These are phyloP conservation scores for Falcunculus frontatus DNA, from an alignment of 2,113 vertebrate genomes.

Conservation along the genomic window DNA sequence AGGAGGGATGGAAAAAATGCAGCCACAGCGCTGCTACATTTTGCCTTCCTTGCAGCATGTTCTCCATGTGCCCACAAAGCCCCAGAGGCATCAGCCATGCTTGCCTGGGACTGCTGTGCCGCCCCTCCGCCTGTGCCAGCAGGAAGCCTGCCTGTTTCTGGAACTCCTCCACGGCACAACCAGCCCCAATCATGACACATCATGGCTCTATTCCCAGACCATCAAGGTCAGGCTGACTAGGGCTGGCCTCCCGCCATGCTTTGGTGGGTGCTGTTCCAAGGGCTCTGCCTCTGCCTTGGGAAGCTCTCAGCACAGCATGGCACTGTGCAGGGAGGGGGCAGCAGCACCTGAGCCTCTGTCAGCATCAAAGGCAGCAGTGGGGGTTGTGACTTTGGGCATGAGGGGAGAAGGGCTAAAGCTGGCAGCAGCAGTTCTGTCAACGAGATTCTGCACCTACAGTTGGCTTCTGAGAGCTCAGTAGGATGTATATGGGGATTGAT, in stretches of 20 bases:
- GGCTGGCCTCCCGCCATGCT: constrained; percentile 7
- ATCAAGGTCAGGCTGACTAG: constrained; percentile 52
- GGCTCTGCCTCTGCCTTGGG: not conserved
- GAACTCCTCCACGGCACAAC: not conserved
- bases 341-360: not conserved
- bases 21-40: not conserved
- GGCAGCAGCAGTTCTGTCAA: not conserved
- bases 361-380: not conserved
- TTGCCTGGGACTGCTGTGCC: not conserved
- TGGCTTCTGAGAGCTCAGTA: not conserved
- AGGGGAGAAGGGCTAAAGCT: not conserved
- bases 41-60: not conserved
- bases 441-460: not conserved
- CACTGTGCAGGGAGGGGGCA: not conserved
- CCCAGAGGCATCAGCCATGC: not conserved
- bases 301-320: not conserved
- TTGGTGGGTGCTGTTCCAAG: constrained; percentile 42
- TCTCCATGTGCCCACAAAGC: not conserved
- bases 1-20: not conserved
- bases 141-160: not conserved
- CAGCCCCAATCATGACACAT: constrained; percentile 9
- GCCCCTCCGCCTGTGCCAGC: not conserved
- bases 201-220: constrained; percentile 49
- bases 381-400: not conserved
- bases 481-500: not conserved